Evolutionary conservation across 2,888 invertebrate species (phyloP).

Genomic region (Philereme vetulata): DNA sequence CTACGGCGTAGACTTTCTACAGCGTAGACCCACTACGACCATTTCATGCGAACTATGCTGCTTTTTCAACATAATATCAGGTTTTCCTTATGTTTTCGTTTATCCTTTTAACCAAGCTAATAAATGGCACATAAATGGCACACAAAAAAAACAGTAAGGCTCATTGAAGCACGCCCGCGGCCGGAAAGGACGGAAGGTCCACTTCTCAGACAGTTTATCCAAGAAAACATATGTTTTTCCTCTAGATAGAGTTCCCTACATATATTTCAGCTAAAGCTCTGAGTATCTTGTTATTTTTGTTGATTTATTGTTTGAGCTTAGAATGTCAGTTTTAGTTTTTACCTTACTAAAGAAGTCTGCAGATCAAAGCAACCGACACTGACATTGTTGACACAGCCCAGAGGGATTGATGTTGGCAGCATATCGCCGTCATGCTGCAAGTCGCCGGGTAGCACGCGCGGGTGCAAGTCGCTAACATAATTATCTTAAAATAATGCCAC

Average conservation of each 20-base stretch:
- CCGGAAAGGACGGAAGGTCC: conserved; percentile 10
- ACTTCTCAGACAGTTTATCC: background rate
- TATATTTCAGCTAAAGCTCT: conserved; percentile 16
- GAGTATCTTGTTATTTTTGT: conserved; percentile 16
- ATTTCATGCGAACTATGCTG: too few species aligned
- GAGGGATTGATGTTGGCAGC: too few species aligned
- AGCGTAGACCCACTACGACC: background rate
- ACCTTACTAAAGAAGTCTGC: too few species aligned
- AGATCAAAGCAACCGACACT: too few species aligned
- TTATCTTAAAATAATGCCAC: too few species aligned
- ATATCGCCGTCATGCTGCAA: too few species aligned
- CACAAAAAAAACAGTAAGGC: conserved; percentile 7
- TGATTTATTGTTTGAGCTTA: conserved; percentile 13
- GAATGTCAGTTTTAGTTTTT: background rate
- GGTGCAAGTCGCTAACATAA: too few species aligned
- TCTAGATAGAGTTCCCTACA: conserved; percentile 14
- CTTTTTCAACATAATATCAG: too few species aligned
- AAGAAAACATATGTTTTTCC: conserved; percentile 11
- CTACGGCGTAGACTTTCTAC: conserved; percentile 4
- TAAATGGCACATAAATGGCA: conserved; percentile 24
- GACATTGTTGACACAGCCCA: too few species aligned
- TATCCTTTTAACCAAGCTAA: conserved; percentile 3
- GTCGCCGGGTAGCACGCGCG: too few species aligned
- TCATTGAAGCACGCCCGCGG: conserved; percentile 10
- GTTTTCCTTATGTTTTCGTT: conserved; percentile 3